Percentiles rank a stretch among this genome's conserved stretches.
Conservation (phyloP, 2,113 vertebrate genomes). For the Aphyosemion australe region DNA sequence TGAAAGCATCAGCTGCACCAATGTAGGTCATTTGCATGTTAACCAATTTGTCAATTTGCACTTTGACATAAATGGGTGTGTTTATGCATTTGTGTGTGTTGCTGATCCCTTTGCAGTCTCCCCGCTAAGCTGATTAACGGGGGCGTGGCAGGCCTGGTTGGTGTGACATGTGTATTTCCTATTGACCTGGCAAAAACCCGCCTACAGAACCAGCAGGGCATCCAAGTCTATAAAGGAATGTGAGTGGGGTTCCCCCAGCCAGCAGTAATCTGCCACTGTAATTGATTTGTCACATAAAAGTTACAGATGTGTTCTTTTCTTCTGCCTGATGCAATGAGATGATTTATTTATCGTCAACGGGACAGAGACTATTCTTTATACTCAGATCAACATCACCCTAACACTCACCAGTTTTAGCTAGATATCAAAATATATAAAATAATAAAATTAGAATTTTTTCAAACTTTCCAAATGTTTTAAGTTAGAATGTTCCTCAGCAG, state of each 20-base stretch:
- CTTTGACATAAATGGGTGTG: conserved; percentile 25
- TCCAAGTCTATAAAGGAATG: conserved; percentile 85
- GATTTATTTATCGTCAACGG: too few relatives aligned
- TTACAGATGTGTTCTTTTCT: neutral
- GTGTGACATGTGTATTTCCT: conserved; percentile 91
- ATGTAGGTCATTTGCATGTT: too few relatives aligned
- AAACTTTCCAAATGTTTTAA: too few relatives aligned
- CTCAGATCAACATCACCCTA: too few relatives aligned
- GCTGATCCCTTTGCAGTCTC: conserved; percentile 75
- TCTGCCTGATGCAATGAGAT: neutral
- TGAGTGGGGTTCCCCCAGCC: conserved; percentile 70
- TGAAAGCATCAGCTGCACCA: conserved; percentile 9
- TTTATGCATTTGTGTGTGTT: conserved; percentile 46
- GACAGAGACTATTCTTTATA: neutral
- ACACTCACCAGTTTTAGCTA: too few relatives aligned
- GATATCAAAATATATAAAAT: too few relatives aligned
- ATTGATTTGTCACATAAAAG: conserved; percentile 7
- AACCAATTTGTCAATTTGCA: too few relatives aligned
- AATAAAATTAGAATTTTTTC: too few relatives aligned
- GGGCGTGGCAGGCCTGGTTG: conserved; percentile 88
- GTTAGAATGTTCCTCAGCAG: too few relatives aligned
- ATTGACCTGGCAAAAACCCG: conserved; percentile 92
- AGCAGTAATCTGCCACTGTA: conserved; percentile 2
- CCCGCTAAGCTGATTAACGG: conserved; percentile 90
- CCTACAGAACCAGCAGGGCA: conserved; percentile 89